A percentile compares a stretch with the other conserved stretches of the same genome.
Evolutionary conservation across 2,113 vertebrate genomes (phyloP).

Genomic region (Paraplagusia blochii): DNA sequence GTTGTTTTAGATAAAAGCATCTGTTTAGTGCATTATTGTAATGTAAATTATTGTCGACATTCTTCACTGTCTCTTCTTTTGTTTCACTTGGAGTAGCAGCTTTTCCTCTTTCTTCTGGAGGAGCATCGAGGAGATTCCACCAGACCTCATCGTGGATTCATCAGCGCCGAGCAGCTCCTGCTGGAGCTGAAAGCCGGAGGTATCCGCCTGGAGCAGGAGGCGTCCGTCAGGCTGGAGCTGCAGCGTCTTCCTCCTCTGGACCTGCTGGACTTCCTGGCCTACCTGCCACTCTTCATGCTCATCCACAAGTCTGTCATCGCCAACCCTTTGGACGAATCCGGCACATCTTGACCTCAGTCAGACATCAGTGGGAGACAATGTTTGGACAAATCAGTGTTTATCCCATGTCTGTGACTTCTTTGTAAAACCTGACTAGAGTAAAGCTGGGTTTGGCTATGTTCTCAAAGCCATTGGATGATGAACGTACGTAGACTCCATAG

Average conservation of each 20-base stretch:
- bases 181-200: constrained; percentile 71
- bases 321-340: constrained; percentile 62
- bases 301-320: constrained; percentile 70
- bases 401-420: no score
- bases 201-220: constrained; percentile 57
- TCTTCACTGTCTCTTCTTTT: neutral
- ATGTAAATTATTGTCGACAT: neutral
- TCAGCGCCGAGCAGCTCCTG: constrained; percentile 69
- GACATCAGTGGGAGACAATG: neutral
- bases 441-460: no score
- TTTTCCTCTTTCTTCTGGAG: constrained; percentile 75
- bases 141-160: constrained; percentile 33
- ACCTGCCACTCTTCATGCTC: constrained; percentile 70
- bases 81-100: constrained; percentile 50
- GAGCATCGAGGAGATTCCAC: constrained; percentile 20
- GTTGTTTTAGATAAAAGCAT: no score
- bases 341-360: constrained; percentile 46
- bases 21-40: no score
- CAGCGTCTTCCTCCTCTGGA: constrained; percentile 53
- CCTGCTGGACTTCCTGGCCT: constrained; percentile 72
- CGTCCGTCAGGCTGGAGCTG: constrained; percentile 48
- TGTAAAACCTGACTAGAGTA: no score
- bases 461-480: no score
- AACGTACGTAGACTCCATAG: no score
- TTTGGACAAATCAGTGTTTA: no score